These are phyloP conservation scores for Lampropteryx suffumata DNA, from an alignment of 2,888 invertebrate genomes.

Conservation along the genomic window DNA sequence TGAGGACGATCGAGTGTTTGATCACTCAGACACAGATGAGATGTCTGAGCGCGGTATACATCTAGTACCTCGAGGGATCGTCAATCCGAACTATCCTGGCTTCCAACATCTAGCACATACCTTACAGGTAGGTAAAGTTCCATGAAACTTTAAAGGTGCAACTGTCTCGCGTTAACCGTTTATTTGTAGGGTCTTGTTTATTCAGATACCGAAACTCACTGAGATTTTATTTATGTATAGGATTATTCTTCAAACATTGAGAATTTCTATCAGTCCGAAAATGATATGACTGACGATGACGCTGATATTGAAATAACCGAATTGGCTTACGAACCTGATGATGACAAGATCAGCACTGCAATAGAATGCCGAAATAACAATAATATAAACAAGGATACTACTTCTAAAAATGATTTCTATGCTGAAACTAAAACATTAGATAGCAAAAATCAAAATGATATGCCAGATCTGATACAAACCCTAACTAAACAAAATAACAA, in stretches of 20 bases:
- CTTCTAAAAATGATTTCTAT: conserved; percentile 36
- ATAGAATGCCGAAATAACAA: conserved; percentile 62
- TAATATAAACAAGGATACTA: conserved; percentile 50
- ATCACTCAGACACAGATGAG: conserved; percentile 81
- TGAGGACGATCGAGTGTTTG: conserved; percentile 80
- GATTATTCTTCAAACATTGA: conserved; percentile 77
- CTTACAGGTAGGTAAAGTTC: conserved; percentile 73
- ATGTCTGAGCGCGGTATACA: conserved; percentile 70
- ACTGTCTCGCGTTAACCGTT: conserved; percentile 17
- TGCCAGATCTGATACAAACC: conserved; percentile 74
- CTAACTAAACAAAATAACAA: conserved; percentile 69
- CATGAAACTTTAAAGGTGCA: conserved; percentile 45
- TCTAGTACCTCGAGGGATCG: conserved; percentile 86
- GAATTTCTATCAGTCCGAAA: conserved; percentile 76
- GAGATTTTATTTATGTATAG: conserved; percentile 44
- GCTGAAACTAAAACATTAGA: conserved; percentile 42
- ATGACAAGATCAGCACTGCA: conserved; percentile 44
- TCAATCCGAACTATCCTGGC: conserved; percentile 93
- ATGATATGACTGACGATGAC: conserved; percentile 80
- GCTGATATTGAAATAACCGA: conserved; percentile 70
- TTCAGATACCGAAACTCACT: background rate
- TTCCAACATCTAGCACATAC: conserved; percentile 92
- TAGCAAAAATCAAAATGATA: conserved; percentile 56
- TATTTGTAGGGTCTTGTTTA: background rate
- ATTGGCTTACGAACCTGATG: conserved; percentile 51